phyloP scores from a whole-genome alignment of 2,113 vertebrate genomes.

The Pteropus alecto region DNA sequence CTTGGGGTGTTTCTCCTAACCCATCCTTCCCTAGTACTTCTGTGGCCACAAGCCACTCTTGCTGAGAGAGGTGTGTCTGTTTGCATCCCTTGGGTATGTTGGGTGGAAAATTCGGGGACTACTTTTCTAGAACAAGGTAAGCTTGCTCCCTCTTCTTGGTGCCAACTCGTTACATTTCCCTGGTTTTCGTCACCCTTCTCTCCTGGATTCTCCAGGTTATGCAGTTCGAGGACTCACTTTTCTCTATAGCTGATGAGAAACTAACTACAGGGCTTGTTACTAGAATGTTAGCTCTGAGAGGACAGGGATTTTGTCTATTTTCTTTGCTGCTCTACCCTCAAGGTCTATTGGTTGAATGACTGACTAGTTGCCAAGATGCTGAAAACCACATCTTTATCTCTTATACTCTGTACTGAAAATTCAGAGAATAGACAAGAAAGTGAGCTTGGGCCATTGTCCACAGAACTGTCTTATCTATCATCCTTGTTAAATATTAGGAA shows the following conservation, averaged over 20 bases:
- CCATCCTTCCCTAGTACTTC: background rate
- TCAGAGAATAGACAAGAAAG: background rate
- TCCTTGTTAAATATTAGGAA: background rate
- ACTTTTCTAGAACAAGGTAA: background rate
- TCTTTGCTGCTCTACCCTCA: background rate
- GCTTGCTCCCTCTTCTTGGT: background rate
- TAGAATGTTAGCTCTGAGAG: background rate
- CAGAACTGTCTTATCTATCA: background rate
- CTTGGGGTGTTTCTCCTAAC: background rate
- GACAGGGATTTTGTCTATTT: background rate
- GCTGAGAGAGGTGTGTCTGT: background rate
- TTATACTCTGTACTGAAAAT: background rate
- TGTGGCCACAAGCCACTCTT: background rate
- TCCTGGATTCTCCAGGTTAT: background rate
- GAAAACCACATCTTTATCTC: background rate
- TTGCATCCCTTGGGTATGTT: background rate
- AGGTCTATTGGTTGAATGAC: background rate
- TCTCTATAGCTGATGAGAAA: background rate
- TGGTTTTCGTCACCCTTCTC: background rate
- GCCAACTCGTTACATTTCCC: background rate
- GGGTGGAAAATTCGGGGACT: background rate
- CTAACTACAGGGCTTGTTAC: background rate
- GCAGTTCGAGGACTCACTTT: background rate
- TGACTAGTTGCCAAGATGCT: background rate
- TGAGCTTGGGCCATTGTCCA: background rate